Conservation (phyloP, 2,797 vertebrate genomes). For the Cetoscarus ocellatus region DNA sequence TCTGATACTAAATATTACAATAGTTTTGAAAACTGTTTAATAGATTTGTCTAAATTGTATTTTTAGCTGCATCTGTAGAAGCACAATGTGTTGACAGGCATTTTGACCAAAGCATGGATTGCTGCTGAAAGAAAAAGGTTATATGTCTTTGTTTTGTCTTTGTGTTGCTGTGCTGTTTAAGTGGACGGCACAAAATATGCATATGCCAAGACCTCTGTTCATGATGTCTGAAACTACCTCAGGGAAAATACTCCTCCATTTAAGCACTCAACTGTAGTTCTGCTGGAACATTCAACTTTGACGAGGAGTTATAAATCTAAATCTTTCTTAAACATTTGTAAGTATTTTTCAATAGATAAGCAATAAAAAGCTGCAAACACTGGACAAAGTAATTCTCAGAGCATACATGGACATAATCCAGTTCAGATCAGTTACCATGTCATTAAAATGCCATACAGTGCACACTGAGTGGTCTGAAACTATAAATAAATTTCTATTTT, state of each 20-base stretch:
- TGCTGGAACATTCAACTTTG: slow-evolving; percentile 16
- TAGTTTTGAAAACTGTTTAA: slow-evolving; percentile 48
- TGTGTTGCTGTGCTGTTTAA: slow-evolving; percentile 40
- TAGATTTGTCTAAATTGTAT: slow-evolving; percentile 20
- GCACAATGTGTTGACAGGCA: slow-evolving; percentile 31
- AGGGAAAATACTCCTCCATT: slow-evolving; percentile 27
- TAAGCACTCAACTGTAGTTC: slow-evolving; percentile 15
- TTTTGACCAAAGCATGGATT: slow-evolving; percentile 27
- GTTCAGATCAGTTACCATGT: slow-evolving; percentile 2
- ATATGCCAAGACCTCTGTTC: slow-evolving; percentile 45
- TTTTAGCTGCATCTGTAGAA: slow-evolving; percentile 53
- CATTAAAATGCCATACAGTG: slow-evolving; percentile 2
- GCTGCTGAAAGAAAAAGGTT: slow-evolving; percentile 29
- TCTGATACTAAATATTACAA: slow-evolving; percentile 57
- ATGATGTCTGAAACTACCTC: slow-evolving; percentile 37
- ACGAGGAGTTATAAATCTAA: slow-evolving; percentile 17
- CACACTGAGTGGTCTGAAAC: slow-evolving; percentile 28
- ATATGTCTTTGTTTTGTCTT: slow-evolving; percentile 12
- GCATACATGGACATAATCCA: slow-evolving; percentile 10
- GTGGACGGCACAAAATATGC: slow-evolving; percentile 49
- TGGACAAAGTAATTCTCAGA: slow-evolving; percentile 18
- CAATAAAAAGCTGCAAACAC: slow-evolving; percentile 11
- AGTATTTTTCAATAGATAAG: slow-evolving; percentile 7
- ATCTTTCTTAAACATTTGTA: slow-evolving; percentile 15
- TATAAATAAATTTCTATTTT: slow-evolving; percentile 19